Evolutionary conservation across 1,140 invertebrate species (phyloP).

Genomic region (Leptonema lineaticorne): DNA sequence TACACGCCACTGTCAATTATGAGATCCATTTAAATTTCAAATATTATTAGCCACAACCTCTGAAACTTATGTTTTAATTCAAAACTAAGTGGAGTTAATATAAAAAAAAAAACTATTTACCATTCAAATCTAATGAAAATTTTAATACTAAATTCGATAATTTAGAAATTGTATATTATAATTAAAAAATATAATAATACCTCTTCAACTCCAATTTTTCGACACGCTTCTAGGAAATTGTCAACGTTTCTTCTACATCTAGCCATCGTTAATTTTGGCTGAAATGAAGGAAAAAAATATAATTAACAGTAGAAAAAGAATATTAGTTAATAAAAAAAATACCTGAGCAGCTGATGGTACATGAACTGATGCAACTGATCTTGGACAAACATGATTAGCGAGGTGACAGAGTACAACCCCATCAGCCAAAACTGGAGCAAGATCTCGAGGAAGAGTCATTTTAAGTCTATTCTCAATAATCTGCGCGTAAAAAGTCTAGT

Average conservation of each 20-base stretch:
- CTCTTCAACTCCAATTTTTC: conserved; percentile 90
- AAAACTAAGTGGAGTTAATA: neutral
- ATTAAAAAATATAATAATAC: conserved; percentile 60
- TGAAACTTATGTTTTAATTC: conserved; percentile 28
- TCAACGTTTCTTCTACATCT: conserved; percentile 92
- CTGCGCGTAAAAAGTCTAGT: conserved; percentile 56
- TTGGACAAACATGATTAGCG: conserved; percentile 86
- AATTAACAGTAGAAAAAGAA: neutral
- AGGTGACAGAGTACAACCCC: conserved; percentile 93
- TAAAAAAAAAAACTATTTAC: no score
- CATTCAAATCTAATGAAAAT: neutral
- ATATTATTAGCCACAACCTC: conserved; percentile 37
- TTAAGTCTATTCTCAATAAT: conserved; percentile 88
- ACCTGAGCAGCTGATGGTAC: conserved; percentile 93
- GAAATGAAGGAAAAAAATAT: conserved; percentile 48
- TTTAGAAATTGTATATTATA: neutral
- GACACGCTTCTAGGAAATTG: conserved; percentile 92
- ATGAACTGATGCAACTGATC: conserved; percentile 89
- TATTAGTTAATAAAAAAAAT: conserved; percentile 47
- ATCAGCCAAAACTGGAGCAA: conserved; percentile 83
- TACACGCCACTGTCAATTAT: conserved; percentile 61
- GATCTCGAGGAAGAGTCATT: conserved; percentile 83
- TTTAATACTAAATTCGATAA: neutral
- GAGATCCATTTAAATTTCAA: conserved; percentile 45
- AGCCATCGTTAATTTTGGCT: conserved; percentile 93